Base-by-base conservation (phyloP, 2,797 vertebrate genomes). In the Pangasius macronema region DNA sequence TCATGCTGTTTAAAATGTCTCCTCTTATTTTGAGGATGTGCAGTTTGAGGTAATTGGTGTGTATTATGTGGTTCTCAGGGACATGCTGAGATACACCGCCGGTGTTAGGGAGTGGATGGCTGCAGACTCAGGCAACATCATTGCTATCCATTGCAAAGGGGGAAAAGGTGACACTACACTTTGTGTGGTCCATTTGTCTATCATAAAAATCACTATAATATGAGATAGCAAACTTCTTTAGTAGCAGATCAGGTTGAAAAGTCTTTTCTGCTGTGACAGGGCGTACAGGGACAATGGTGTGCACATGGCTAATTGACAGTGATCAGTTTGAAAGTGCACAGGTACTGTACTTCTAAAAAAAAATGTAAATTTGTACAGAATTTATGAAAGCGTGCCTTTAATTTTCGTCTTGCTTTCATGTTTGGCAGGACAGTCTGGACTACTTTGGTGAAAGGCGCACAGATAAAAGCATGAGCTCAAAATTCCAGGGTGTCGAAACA, bases 401-500 rank as follows among this genome's bases (percentile, higher is more conserved):
- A 20, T 6, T 20, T 70, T 6, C 1, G 1, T 55, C 36, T 87
- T 79, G 22, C 20, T 63, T 36, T 55, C 18, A 7, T 80, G 46
- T 85, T 80, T 55, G 46, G 59, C 89, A 99, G 98, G 97, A 97
- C 87, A 99, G 98, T 89, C 93, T 99, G 92, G 94, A 95, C 22
- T 98, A 97, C 92, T 99, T 99, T 93, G 98, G 98, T n/a, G 96
- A 98, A 90, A 95, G 97, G 85, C 95, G 97, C 91, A 99, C 98
- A 0, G 98, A 99, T 92, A 97, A 96, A 94, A 97, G 95, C 87
- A 96, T 83, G 63, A 98, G 98, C 91, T 95, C 95, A 53, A 99
- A 99, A 92, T 99, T 97, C 90, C 98, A 99, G 89, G 98, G 98
- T 84, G 96, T 99, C 88, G 99, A 99, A 95, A 99, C 98, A 24